phyloP scores from a whole-genome alignment of 2,113 vertebrate species.

The Spheniscus mendiculus region DNA sequence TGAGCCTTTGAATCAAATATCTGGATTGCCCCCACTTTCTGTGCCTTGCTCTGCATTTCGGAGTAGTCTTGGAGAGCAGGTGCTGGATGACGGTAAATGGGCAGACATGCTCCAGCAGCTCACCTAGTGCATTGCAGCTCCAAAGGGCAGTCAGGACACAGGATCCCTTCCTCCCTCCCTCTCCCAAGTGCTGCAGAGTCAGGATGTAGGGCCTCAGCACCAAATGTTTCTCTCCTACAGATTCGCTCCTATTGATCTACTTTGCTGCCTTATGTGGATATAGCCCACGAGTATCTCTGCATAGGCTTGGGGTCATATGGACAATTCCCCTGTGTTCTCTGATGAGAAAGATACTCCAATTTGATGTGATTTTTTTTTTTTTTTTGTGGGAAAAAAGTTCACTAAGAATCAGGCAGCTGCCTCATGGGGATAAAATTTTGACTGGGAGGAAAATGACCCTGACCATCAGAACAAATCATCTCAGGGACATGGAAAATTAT shows the following conservation, averaged over 20 bases:
- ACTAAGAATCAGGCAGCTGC: background rate
- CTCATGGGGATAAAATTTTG: slow-evolving; percentile 18
- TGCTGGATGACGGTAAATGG: background rate
- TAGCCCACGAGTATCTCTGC: background rate
- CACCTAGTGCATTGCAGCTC: background rate
- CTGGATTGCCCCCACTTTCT: background rate
- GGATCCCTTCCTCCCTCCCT: background rate
- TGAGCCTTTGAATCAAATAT: background rate
- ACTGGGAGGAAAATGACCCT: slow-evolving; percentile 3
- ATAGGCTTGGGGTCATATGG: background rate
- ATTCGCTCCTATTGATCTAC: background rate
- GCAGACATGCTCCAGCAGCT: background rate
- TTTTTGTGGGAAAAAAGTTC: background rate
- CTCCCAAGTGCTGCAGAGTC: fast-evolving
- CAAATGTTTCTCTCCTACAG: background rate
- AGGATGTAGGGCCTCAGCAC: background rate
- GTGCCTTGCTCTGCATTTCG: background rate
- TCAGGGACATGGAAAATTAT: background rate
- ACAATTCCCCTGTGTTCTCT: background rate
- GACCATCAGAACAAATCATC: background rate
- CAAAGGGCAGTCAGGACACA: background rate
- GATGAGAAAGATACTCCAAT: background rate
- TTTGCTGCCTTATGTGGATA: background rate
- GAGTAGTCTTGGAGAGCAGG: background rate
- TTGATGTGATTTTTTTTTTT: background rate